Percentiles rank a stretch among this genome's conserved stretches.
Evolutionary conservation across 2,797 vertebrate genomes (phyloP).

Genomic region (Danionella dracula): DNA sequence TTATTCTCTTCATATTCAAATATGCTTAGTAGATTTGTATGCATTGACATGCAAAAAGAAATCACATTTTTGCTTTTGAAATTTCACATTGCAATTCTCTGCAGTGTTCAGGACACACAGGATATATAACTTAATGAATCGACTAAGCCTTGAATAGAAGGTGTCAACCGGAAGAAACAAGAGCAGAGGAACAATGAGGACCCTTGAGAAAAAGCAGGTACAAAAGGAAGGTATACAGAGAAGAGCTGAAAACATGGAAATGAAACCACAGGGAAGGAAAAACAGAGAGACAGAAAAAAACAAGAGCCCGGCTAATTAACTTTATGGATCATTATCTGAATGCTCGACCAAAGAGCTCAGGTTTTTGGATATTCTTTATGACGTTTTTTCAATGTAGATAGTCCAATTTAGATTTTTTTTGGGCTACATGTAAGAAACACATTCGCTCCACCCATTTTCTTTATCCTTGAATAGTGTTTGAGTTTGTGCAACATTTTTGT

Average conservation of each 20-base stretch:
- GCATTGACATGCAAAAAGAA: too few relatives aligned
- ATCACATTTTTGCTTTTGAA: too few relatives aligned
- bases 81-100: neutral
- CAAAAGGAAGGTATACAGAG: neutral
- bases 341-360: neutral
- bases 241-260: neutral
- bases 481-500: too few relatives aligned
- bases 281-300: neutral
- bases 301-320: neutral
- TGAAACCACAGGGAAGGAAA: neutral
- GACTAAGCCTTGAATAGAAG: neutral
- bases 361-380: too few relatives aligned
- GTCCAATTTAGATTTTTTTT: too few relatives aligned
- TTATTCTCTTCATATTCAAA: too few relatives aligned
- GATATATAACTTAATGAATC: neutral
- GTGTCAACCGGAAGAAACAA: neutral
- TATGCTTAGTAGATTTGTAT: too few relatives aligned
- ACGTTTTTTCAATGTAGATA: too few relatives aligned
- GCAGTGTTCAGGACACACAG: neutral
- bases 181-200: neutral
- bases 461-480: too few relatives aligned
- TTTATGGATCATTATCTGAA: neutral
- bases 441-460: too few relatives aligned
- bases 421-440: too few relatives aligned
- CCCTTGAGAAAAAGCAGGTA: neutral